These are phyloP conservation scores for Batillaria attramentaria DNA, from an alignment of 1,140 invertebrate genomes.

Conservation along the genomic window DNA sequence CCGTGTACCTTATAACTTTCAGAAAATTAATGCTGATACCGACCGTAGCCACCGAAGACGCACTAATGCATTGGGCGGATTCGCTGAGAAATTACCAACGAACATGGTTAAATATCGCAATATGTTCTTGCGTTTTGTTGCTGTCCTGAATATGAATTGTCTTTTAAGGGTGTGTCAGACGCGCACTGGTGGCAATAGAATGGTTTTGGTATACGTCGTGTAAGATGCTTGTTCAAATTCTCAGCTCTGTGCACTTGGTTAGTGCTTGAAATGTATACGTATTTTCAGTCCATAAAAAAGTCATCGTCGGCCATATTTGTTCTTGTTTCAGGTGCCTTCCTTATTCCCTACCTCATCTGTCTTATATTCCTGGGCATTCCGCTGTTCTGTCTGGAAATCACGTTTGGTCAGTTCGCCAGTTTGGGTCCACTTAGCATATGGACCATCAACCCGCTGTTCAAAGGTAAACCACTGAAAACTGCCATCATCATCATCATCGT, in stretches of 20 bases:
- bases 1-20: too few species aligned
- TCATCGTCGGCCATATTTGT: too few species aligned
- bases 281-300: too few species aligned
- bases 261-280: slow-evolving; percentile 48
- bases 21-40: too few species aligned
- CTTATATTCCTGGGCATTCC: slow-evolving; percentile 52
- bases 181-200: background rate
- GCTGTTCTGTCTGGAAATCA: slow-evolving; percentile 52
- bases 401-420: slow-evolving; percentile 54
- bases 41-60: too few species aligned
- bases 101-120: too few species aligned
- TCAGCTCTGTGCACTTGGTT: background rate
- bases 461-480: too few species aligned
- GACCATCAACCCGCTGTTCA: slow-evolving; percentile 52
- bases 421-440: slow-evolving; percentile 53
- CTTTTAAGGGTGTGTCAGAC: background rate
- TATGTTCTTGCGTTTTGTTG: too few species aligned
- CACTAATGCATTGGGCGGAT: too few species aligned
- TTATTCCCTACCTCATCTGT: slow-evolving; percentile 56
- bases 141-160: background rate
- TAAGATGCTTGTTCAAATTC: background rate
- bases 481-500: too few species aligned
- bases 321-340: slow-evolving; percentile 56
- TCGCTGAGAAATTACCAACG: too few species aligned
- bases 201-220: background rate